Evolutionary conservation across 2,888 invertebrate species (phyloP), one percentile per base, ranked within the genome.

Genomic region (Yponomeuta plumbellus): DNA sequence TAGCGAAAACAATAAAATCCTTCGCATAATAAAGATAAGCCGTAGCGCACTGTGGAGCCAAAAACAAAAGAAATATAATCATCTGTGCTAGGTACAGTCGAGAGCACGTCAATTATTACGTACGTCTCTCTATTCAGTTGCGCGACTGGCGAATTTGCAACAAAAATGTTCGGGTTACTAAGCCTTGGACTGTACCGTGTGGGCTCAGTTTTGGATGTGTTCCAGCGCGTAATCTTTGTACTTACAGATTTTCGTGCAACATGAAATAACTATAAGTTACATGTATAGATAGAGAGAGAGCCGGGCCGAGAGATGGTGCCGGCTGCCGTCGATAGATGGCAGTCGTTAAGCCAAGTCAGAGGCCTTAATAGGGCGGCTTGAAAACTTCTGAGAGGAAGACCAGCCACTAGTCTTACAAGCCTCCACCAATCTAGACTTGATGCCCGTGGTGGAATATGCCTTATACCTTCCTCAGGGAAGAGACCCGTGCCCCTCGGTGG

Each of bases 1-100:
- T 59, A 22, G 59, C 59, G 59, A 22, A 59, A 59, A 59, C 59
- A 59, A 23, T 59, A 59, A 59, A 59, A 59, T 59, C 59, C 23
- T 59, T 59, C 44, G 44, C 44, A 11, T 23, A 21, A 59, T 59
- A 59, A 59, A 59, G 59, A 59, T 59, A 59, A 59, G 59, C 59
- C 23, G 59, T 3, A 34, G 22, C 8, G 44, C 44, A 17, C 59
- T 22, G 59, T 20, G 59, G 22, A 13, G 59, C 21, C 59, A 22
- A 59, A 52, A 59, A 59, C 59, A 59, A 59, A 59, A 23, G 23
- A 59, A 59, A 59, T 59, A 59, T 23, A 59, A 59, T 59, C 8
- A 59, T 59, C 59, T 59, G 11, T 21, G 20, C 21, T 34, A 5
- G 44, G 44, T 52, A 52, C 44, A 17, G 44, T 52, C 17, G 17